Evolutionary conservation across 1,140 invertebrate species (phyloP), one percentile per base, ranked within the genome.

Genomic region (Euborellia annulipes): DNA sequence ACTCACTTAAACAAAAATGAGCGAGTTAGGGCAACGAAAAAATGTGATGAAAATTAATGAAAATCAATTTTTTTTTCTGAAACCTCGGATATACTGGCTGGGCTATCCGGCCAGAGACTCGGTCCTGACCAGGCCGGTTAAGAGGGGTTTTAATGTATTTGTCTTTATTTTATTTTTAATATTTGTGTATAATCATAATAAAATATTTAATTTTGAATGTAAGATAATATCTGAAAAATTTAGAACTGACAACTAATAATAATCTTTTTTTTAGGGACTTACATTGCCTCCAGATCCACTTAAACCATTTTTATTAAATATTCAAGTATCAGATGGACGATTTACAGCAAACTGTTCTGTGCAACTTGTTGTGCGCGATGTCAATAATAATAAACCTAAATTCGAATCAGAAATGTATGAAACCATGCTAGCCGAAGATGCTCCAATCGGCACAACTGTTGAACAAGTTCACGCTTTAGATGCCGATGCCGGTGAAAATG

Each of bases 351-450:
- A 73, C 4, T 76, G 79, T 19, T 62, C 69, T 13, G 79, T 89
- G 1, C 79, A 82, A 52, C 78, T 90, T 13, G 75, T 72, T 1
- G 73, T 91, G 0, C 68, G 78, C 7, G 88, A 93, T 63, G 79
- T 89, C 2, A 93, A 93, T 62, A 88, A 92, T 56, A 84, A 90
- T 60, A 68, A 71, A 3, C 88, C 88, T 2, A 66, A 70, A 7
- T 93, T 93, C 58, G 68, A 72, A 16, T 70, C 76, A n/a, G 70
- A 77, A 21, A 71, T 70, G 46, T 90, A 90, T 54, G 70, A 75
- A 1, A 75, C 79, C 1, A 72, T 73, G 19, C 69, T 90, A 23
- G 70, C 76, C 17, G 86, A 91, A 64, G 78, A 85, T 63, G 74
- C 78, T 0, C 61, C 71, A 21, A 72, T 79, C 51, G 82, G 81